Base-by-base conservation (phyloP, 2,113 vertebrate genomes). In the Dicentrarchus labrax region DNA sequence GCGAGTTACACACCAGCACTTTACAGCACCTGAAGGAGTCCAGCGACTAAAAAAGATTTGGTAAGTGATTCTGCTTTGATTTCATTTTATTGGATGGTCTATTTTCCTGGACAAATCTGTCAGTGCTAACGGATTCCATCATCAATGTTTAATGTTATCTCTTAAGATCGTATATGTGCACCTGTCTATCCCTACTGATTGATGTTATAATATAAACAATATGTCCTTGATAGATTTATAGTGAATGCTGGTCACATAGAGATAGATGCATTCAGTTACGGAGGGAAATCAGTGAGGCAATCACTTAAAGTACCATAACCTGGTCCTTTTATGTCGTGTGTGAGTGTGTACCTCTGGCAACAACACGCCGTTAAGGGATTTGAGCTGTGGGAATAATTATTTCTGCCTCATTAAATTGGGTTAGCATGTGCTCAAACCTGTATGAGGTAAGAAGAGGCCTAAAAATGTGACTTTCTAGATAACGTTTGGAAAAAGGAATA, bases 51-150 rank as follows among this genome's bases (percentile, higher is more conserved):
- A 38, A 47, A 43, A 67, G 30, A 82, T 41, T 51, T 38, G 93
- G 92, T 94, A 78, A 92, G 91, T 66, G 66, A 41, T 75, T 61
- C 17, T 10, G 39, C 70, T 91, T 77, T 88, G 45, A 75, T 89
- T 91, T 89, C 3, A 77, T 53, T 19, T 1, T 30, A 15, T 74
- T 64, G 8, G 71, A 3, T 24, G 1, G n/a, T 65, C 50, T 75
- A 16, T 41, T 54, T 56, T 78, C 6, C 1, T 6, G 9, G 7
- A 2, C 4, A 50, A 5, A 6, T 41, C 5, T 54, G 21, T 72
- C 1, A 12, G 36, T 15, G 10, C 4, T 2, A 22, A 68, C 72
- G 7, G 13, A 60, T 67, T 13, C 10, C 2, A 60, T 41, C 5
- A 36, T n/a, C 7, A 7, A 10, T 12, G 19, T 69, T 43, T 41